Base-by-base conservation (phyloP, 2,888 invertebrate species). In the Adela reaumurella region DNA sequence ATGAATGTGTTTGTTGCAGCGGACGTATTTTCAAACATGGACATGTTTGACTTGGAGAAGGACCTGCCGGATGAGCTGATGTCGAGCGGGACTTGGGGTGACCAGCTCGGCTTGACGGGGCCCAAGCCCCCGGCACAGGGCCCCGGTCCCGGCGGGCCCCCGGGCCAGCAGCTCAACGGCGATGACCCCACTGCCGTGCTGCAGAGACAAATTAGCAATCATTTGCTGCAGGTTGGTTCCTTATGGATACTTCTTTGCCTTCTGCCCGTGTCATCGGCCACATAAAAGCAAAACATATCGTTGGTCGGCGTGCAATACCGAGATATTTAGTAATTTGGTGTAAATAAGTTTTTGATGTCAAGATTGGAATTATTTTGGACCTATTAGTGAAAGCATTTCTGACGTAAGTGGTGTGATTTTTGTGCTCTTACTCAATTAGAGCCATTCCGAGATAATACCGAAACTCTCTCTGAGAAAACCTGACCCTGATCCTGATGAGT, bases 21-120 rank as follows among this genome's bases (percentile, higher is more conserved):
- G 87, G 91, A 90, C 84, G 86, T 89, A 69, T 86, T 89, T 70
- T 88, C 90, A 58, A 90, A 89, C 79, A 86, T 87, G 68, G 89
- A 90, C 67, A 90, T 92, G 85, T 89, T 90, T 70, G 91, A 92
- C 77, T 83, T 94, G 71, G 94, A 94, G 74, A 92, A 93, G 74
- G 90, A 93, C 73, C 85, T 95, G 60, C 94, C 94, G 45, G 94
- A 94, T 77, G 94, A 94, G 73, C 81, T 95, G 57, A 89, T 93
- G 72, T 83, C 85, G 49, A 85, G 87, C 50, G 83, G 86, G 57
- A 85, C 87, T 58, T 92, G 92, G 90, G 86, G 87, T 29, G 89
- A 89, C 64, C 84, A 84, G 58, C 69, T 76, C 53, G 83, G 81
- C 53, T 81, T 86, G 61, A 76, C 76, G n/a, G 79, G 84, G 50